phyloP scores from a whole-genome alignment of 2,797 vertebrate species.

The Anas acuta region DNA sequence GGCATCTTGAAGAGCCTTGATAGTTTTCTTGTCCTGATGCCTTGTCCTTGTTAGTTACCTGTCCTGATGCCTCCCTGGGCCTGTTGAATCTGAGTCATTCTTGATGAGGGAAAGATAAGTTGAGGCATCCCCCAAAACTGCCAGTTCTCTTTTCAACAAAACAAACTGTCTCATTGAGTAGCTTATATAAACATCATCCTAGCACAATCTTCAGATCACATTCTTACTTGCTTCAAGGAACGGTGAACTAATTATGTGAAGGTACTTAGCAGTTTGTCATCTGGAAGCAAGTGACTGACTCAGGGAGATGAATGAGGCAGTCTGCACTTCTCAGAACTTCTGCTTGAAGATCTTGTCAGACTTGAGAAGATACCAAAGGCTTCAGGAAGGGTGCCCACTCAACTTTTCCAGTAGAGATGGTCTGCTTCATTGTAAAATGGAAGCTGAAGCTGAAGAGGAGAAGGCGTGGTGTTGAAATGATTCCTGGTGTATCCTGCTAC shows the following conservation, averaged over 20 bases:
- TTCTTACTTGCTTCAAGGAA: slow-evolving; percentile 53
- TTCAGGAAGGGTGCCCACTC: background rate
- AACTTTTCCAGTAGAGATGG: background rate
- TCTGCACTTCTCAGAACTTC: background rate
- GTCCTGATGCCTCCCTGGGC: background rate
- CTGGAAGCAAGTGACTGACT: slow-evolving; percentile 42
- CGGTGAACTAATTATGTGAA: slow-evolving; percentile 2
- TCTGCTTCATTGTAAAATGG: background rate
- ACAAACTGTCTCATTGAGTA: slow-evolving; percentile 8
- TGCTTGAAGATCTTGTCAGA: slow-evolving; percentile 8
- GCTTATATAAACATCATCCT: background rate
- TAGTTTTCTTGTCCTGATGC: background rate
- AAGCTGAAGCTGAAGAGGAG: background rate
- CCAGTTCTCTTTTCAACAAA: slow-evolving; percentile 1
- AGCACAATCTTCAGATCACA: background rate
- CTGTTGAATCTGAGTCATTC: background rate
- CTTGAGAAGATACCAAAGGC: background rate
- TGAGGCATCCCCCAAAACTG: background rate
- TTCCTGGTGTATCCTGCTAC: background rate
- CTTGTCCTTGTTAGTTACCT: background rate
- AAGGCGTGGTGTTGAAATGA: background rate
- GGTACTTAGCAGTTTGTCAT: slow-evolving; percentile 48
- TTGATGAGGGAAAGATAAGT: background rate
- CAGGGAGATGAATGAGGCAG: slow-evolving; percentile 12
- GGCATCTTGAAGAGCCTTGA: background rate